Percentiles rank a stretch among this genome's conserved stretches.
Conservation (phyloP, 1,140 invertebrate genomes). For the Mamestra configurata region DNA sequence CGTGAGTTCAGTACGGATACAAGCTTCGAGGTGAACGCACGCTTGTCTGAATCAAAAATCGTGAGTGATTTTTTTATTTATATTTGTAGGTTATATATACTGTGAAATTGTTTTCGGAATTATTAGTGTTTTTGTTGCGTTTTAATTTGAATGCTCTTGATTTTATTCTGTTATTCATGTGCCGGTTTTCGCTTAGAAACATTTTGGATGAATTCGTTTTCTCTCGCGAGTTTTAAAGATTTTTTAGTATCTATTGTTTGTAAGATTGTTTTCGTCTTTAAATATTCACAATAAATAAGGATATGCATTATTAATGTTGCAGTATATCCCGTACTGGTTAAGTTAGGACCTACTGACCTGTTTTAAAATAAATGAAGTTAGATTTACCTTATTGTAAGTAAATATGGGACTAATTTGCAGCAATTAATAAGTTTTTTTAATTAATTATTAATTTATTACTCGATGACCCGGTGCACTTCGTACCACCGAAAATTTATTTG, state of each 20-base stretch:
- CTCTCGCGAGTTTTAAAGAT: neutral
- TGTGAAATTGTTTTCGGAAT: neutral
- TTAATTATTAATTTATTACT: no score
- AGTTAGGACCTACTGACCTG: no score
- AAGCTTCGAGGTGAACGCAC: neutral
- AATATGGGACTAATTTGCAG: no score
- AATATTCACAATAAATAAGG: no score
- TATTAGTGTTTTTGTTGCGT: neutral
- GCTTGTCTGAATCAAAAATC: neutral
- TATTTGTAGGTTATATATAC: neutral
- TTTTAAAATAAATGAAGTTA: no score
- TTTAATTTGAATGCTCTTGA: neutral
- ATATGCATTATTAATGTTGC: no score
- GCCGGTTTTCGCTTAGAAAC: neutral
- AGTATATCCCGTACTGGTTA: no score
- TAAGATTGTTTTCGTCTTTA: neutral
- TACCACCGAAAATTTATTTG: no score
- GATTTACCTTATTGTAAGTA: no score
- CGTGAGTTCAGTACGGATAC: neutral
- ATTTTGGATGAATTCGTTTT: neutral
- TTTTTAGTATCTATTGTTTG: neutral
- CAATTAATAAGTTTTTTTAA: no score
- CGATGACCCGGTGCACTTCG: no score
- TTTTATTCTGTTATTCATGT: neutral
- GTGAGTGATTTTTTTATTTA: neutral